Percentiles rank a stretch among this genome's conserved stretches.
Conservation (phyloP, 2,888 invertebrate species). For the Cremastobaeus sp. region DNA sequence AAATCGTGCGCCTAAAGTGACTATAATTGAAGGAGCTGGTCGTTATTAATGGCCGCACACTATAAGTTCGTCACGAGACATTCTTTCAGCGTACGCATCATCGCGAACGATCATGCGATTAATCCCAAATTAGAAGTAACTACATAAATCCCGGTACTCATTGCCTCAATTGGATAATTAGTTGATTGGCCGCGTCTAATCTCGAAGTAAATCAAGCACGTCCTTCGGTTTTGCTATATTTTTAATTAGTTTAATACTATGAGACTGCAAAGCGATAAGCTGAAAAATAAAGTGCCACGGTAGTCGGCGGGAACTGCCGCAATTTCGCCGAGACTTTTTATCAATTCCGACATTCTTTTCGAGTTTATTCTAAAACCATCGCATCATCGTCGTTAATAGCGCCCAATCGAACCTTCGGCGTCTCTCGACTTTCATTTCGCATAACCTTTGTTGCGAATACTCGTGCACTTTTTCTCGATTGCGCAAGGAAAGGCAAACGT, state of each 20-base stretch:
- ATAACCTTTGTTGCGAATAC: slow-evolving; percentile 30
- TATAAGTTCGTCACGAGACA: slow-evolving; percentile 55
- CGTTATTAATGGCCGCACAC: slow-evolving; percentile 47
- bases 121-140: slow-evolving; percentile 66
- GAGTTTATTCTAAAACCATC: too few species aligned
- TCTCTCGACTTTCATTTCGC: slow-evolving; percentile 25
- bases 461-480: slow-evolving; percentile 29
- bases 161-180: slow-evolving; percentile 68
- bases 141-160: slow-evolving; percentile 65
- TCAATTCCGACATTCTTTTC: too few species aligned
- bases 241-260: slow-evolving; percentile 53
- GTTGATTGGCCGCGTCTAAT: slow-evolving; percentile 64
- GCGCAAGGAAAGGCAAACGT: slow-evolving; percentile 24
- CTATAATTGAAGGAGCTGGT: slow-evolving; percentile 46
- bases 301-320: too few species aligned
- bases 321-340: too few species aligned
- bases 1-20: slow-evolving; percentile 33
- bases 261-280: slow-evolving; percentile 46
- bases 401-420: slow-evolving; percentile 11
- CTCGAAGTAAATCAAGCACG: slow-evolving; percentile 61
- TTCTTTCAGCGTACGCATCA: slow-evolving; percentile 57
- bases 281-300: too few species aligned
- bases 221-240: slow-evolving; percentile 61
- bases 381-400: slow-evolving; percentile 37
- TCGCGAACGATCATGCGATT: slow-evolving; percentile 64